phyloP scores from a whole-genome alignment of 2,113 vertebrate species.

The Dinomys branickii region DNA sequence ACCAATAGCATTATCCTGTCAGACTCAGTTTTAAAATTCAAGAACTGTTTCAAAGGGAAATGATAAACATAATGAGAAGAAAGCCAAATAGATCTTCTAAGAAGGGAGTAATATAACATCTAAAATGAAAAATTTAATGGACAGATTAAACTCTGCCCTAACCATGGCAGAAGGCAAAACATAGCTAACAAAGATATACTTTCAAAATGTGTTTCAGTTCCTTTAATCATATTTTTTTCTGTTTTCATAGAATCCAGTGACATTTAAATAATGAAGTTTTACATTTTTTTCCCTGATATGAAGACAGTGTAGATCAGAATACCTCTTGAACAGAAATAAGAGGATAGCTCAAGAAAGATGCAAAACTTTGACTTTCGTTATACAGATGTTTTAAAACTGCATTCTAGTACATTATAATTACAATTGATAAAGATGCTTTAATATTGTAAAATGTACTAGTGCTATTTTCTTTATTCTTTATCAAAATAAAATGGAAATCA shows the following conservation, averaged over 20 bases:
- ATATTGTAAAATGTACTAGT: background rate
- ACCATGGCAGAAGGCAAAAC: background rate
- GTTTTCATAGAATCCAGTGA: background rate
- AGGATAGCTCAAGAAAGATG: background rate
- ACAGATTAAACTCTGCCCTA: background rate
- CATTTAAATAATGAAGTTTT: background rate
- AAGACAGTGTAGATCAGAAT: background rate
- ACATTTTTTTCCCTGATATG: background rate
- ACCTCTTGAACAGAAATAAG: background rate
- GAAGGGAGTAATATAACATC: background rate
- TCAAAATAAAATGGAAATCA: background rate
- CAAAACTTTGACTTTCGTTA: background rate
- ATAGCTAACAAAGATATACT: background rate
- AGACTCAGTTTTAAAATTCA: background rate
- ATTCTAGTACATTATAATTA: background rate
- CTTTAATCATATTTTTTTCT: background rate
- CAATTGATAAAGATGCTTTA: background rate
- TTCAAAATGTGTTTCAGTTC: background rate
- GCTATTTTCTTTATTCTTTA: background rate
- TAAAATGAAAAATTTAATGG: background rate
- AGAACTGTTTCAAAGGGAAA: background rate
- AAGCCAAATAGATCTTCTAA: background rate
- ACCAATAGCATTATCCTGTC: background rate
- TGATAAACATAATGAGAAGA: background rate
- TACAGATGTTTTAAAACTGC: background rate